phyloP scores from a whole-genome alignment of 2,113 vertebrate species.

The Brachyhypopomus occidentalis region DNA sequence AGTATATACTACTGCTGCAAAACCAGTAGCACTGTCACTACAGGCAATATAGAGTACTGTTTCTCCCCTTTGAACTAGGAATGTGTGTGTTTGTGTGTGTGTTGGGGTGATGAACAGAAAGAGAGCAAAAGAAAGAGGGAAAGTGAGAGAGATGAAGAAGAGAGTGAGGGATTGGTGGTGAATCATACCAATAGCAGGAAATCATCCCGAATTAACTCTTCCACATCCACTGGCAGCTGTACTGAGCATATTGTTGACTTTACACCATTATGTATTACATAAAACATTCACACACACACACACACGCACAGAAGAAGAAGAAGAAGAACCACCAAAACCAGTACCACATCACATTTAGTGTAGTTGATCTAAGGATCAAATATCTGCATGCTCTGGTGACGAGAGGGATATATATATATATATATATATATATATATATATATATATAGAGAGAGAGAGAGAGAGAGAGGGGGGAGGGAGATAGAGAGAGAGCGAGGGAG shows the following conservation, averaged over 20 bases:
- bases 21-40: conserved; percentile 14
- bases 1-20: background rate
- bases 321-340: no score
- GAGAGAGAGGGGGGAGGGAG: background rate
- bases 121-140: no score
- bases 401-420: background rate
- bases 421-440: no score
- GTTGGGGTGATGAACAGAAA: conserved; percentile 25
- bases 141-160: background rate
- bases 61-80: background rate
- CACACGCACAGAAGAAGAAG: conserved; percentile 1
- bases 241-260: conserved; percentile 42
- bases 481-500: background rate
- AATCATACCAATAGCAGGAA: conserved; percentile 28
- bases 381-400: conserved; percentile 51
- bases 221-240: conserved; percentile 47
- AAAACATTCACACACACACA: conserved; percentile 14
- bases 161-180: conserved; percentile 7
- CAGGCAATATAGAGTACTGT: conserved; percentile 10
- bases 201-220: conserved; percentile 34
- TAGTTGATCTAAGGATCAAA: conserved; percentile 66
- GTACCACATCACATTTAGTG: conserved; percentile 29
- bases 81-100: background rate
- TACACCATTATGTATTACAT: conserved; percentile 57
- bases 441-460: background rate